These are phyloP conservation scores for Gasteruption jaculator DNA, from an alignment of 2,888 invertebrate genomes.

Conservation along the genomic window DNA sequence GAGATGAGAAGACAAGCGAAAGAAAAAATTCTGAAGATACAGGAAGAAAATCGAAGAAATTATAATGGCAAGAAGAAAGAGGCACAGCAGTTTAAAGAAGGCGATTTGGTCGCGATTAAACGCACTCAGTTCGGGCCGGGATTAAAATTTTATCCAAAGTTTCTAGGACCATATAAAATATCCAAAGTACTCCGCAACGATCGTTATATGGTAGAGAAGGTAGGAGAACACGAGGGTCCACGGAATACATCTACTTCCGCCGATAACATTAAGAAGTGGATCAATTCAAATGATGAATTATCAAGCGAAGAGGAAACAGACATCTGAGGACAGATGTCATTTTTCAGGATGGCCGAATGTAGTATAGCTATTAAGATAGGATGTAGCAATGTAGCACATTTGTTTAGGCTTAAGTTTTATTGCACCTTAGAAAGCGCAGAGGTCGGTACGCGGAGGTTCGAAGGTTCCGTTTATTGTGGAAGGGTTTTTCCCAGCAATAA, in stretches of 20 bases:
- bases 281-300: not conserved
- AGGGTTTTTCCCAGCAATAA: no score
- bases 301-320: no score
- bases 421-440: no score
- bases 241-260: conserved; percentile 29
- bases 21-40: conserved; percentile 11
- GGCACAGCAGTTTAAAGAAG: conserved; percentile 10
- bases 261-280: conserved; percentile 30
- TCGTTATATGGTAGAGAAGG: conserved; percentile 35
- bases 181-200: conserved; percentile 30
- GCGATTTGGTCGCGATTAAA: conserved; percentile 16
- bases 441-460: no score
- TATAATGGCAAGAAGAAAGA: conserved; percentile 20
- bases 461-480: no score
- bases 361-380: no score
- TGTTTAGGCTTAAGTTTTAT: no score
- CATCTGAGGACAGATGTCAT: no score
- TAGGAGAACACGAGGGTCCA: conserved; percentile 33
- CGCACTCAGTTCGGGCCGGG: conserved; percentile 17
- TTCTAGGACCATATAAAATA: conserved; percentile 14
- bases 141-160: conserved; percentile 17
- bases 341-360: conserved; percentile 20
- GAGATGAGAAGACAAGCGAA: conserved; percentile 4
- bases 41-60: conserved; percentile 12
- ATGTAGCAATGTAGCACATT: no score